A percentile compares a stretch with the other conserved stretches of the same genome.
These are phyloP conservation scores for Campoletis sonorensis DNA, from an alignment of 1,140 invertebrate species.

Conservation along the genomic window DNA sequence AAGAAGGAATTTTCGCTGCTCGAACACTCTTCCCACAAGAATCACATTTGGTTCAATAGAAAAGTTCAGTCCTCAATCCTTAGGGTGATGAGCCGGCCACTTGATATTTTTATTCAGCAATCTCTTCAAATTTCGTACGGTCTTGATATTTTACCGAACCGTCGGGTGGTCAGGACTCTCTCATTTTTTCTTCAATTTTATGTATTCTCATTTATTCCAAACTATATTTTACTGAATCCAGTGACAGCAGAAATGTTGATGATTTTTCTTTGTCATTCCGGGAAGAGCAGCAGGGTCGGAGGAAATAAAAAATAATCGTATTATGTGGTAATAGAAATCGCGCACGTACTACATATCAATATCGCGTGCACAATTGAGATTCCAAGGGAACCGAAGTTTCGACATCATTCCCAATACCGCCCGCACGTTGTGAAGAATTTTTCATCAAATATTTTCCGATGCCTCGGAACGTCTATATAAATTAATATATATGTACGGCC, in stretches of 20 bases:
- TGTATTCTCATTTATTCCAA: no score
- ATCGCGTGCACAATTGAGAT: conserved; percentile 23
- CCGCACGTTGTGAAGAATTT: conserved; percentile 17
- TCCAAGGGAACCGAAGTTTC: conserved; percentile 5
- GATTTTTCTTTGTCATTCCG: neutral
- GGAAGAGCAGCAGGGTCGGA: neutral
- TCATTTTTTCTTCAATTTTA: no score
- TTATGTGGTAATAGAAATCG: neutral
- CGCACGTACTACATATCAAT: neutral
- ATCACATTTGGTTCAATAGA: neutral
- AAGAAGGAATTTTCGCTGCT: neutral
- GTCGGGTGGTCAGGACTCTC: no score
- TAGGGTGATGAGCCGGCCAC: neutral
- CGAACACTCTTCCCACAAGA: neutral
- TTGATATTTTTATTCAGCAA: neutral
- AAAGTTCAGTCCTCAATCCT: neutral
- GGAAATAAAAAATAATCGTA: neutral
- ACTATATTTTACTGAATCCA: no score
- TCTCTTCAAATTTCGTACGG: neutral
- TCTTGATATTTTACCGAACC: neutral
- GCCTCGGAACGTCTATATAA: neutral
- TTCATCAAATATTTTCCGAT: conserved; percentile 21
- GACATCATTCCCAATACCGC: neutral
- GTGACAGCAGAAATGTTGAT: neutral
- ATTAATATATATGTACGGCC: neutral